Evolutionary conservation across 1,140 invertebrate species (phyloP), one percentile per base, ranked within the genome.

Genomic region (Zaprionus ornatus): DNA sequence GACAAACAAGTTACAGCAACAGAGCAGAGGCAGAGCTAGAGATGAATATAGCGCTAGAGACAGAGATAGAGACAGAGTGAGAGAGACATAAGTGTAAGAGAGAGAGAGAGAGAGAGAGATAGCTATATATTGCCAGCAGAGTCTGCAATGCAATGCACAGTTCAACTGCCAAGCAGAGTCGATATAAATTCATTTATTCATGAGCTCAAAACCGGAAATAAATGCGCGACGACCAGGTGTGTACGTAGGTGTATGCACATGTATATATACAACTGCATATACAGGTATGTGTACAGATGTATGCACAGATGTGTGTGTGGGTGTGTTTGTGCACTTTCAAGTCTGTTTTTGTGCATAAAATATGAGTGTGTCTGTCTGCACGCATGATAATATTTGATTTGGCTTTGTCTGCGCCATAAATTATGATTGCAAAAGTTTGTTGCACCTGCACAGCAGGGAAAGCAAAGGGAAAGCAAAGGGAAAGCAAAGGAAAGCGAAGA

Each of bases 181-280:
- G 82, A 90, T 88, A 90, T 90, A 88, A 88, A 90, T 88, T 81
- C 85, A 88, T 88, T 90, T 88, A 88, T 88, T 88, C 85, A 88
- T 88, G 85, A 90, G 85, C 72, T 79, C 54, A 42, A 90, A 82
- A 74, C 75, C 77, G 81, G 85, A 88, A 88, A 88, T 88, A 82
- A 90, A 90, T 74, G 72, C 80, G 75, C 73, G 29, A 32, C 9
- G 9, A 61, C 74, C 70, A 69, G 80, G 48, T 76, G 81, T 7
- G 4, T 6, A 9, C 61, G 2, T 15, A 12, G 17, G 19, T 74
- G 4, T 32, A n/a, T 21, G 12, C 21, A n/a, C 50, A 29, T 1
- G 27, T 45, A 61, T 50, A 54, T 52, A 10, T 65, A 74, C 74
- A 73, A 78, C 35, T 76, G 80, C 55, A 52, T 2, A 5, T n/a